Evolutionary conservation across 2,888 invertebrate genomes (phyloP).

Genomic region (Catocala nupta): DNA sequence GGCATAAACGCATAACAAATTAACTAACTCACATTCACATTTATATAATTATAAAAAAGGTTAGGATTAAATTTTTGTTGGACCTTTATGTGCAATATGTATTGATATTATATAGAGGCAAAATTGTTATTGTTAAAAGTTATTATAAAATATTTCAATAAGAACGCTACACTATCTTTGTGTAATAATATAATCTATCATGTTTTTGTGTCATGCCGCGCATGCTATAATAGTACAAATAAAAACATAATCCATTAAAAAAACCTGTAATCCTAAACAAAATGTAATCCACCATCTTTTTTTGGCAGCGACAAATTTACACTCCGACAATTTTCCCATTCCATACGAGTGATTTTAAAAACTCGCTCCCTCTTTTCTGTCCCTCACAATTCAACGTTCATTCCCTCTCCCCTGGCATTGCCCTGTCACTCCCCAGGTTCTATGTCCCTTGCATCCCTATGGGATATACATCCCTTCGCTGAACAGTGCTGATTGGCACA

Average conservation of each 20-base stretch:
- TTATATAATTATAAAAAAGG: too few species aligned
- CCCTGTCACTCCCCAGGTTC: conserved; percentile 24
- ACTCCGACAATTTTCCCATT: conserved; percentile 54
- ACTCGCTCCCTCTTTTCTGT: conserved; percentile 43
- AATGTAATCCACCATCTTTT: conserved; percentile 28
- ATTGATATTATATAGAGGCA: too few species aligned
- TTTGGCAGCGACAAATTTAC: conserved; percentile 51
- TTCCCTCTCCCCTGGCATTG: conserved; percentile 33
- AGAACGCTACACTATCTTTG: too few species aligned
- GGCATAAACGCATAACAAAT: too few species aligned
- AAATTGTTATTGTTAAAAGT: too few species aligned
- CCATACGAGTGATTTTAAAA: conserved; percentile 54
- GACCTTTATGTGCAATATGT: too few species aligned
- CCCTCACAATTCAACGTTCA: conserved; percentile 58
- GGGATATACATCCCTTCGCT: conserved; percentile 55
- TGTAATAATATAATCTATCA: too few species aligned
- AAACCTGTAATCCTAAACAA: conserved; percentile 12
- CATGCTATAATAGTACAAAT: neutral
- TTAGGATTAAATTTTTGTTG: too few species aligned
- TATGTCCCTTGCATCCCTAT: conserved; percentile 56
- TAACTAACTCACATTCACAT: too few species aligned
- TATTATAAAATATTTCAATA: too few species aligned
- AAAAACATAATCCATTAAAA: neutral
- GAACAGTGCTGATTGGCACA: conserved; percentile 82
- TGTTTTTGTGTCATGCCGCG: neutral